Base-by-base conservation (phyloP, 2,888 invertebrate genomes). In the Apeira syringaria region DNA sequence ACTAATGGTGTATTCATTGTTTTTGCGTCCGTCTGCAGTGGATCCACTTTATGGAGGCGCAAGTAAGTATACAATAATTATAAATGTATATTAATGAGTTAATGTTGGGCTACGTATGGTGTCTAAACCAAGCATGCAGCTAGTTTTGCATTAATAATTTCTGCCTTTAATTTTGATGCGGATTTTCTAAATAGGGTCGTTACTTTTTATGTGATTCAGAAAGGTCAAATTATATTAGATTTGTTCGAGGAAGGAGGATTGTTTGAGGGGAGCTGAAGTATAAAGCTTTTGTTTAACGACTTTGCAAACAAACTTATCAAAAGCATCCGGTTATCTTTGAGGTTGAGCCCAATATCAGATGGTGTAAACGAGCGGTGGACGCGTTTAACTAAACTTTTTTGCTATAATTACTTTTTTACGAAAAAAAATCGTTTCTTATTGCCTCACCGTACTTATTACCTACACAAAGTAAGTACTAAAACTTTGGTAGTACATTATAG, bases 31-130 rank as follows among this genome's bases (percentile, higher is more conserved):
- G 57, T 77, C 79, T 81, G 63, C 92, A 94, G 94, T 93, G 92
- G 94, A 94, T 91, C 93, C 93, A 67, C 88, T 93, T 73, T 93
- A 93, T 92, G 94, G 93, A 92, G 93, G 93, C 81, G 92, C 93
- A 82, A 93, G 93, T 93, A 91, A 93, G 93, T 93, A 81, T 61
- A 54, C 34, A 5, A 3, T 3, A 2, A 20, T 6, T 1, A 20
- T 17, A 15, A 1, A 22, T 24, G 12, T 32, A 22, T 24, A 12
- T 32, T 13, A n/a, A 13, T 12, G 5, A 2, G 0, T 22, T 42
- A 52, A 7, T 39, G 27, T 35, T 18, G 32, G 35, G 28, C 7
- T 11, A 8, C 9, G 6, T 26, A 25, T 27, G 26, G 34, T 33
- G 20, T 37, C n/a, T 37, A 24, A 37, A 41, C 7, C 26, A 12